Evolutionary conservation across 2,113 vertebrate species (phyloP).

Genomic region (Chionomys nivalis): DNA sequence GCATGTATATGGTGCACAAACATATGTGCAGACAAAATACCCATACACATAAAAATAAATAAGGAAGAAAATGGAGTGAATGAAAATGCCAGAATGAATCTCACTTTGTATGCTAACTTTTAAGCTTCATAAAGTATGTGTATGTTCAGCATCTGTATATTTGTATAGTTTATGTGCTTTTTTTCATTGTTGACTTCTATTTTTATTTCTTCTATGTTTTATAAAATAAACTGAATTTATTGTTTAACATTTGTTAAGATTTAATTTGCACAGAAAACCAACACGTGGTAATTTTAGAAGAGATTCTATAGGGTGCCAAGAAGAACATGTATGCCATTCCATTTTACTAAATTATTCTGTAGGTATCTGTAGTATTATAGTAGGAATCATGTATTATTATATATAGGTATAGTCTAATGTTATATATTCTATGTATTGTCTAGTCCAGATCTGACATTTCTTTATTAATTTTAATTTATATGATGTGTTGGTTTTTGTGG

Average conservation of each 20-base stretch:
- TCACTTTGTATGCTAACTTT: not conserved
- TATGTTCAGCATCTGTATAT: not conserved
- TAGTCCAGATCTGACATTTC: not conserved
- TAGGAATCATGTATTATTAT: too few species aligned
- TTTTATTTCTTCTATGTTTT: not conserved
- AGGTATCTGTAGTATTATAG: not conserved
- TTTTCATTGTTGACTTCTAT: not conserved
- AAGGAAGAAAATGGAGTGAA: not conserved
- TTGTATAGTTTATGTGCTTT: not conserved
- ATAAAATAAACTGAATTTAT: not conserved
- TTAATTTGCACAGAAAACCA: not conserved
- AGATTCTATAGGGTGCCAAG: not conserved
- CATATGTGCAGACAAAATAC: not conserved
- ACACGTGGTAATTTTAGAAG: not conserved
- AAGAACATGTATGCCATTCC: too few species aligned
- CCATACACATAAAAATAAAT: not conserved
- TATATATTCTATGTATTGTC: not conserved
- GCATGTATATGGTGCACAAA: not conserved
- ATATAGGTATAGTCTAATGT: too few species aligned
- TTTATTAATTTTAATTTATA: not conserved
- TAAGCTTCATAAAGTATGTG: not conserved
- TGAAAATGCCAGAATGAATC: not conserved
- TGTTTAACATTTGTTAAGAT: not conserved
- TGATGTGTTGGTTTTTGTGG: not conserved
- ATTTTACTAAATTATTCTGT: not conserved